A percentile compares a stretch with the other conserved stretches of the same genome.
phyloP scores from a whole-genome alignment of 2,888 invertebrate genomes.

The Luperina testacea region DNA sequence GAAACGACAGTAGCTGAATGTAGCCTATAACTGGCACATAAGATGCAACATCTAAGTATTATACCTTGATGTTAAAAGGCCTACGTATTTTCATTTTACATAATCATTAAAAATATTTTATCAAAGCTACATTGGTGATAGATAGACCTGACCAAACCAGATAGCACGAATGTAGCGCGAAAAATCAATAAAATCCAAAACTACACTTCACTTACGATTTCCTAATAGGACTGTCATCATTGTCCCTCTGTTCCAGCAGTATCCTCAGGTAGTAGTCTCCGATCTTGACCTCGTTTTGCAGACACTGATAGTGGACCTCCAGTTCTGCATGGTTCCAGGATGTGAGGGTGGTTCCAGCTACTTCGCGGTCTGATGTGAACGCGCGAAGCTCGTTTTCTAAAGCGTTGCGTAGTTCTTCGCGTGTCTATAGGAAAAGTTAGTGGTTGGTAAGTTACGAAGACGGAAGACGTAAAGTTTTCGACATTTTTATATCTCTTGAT shows the following conservation, averaged over 20 bases:
- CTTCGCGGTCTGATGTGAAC: constrained; percentile 96
- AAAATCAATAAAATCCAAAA: neutral
- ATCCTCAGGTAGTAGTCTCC: constrained; percentile 99
- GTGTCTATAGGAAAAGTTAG: constrained; percentile 90
- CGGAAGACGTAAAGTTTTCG: neutral
- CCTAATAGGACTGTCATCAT: constrained; percentile 95
- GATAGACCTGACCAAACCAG: neutral
- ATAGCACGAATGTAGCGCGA: neutral
- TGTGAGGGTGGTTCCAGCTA: constrained; percentile 95
- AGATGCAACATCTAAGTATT: neutral
- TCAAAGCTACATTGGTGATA: neutral
- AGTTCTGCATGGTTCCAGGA: constrained; percentile 99
- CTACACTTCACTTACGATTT: constrained; percentile 93
- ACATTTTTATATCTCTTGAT: neutral
- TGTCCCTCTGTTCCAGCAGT: constrained; percentile 97
- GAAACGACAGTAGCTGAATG: neutral
- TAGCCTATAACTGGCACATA: neutral
- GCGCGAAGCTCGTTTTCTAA: constrained; percentile 98
- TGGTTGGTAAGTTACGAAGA: neutral
- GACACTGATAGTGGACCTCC: constrained; percentile 97
- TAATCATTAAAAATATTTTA: neutral
- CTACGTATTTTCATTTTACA: neutral
- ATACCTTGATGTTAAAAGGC: neutral
- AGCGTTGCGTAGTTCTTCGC: constrained; percentile 97
- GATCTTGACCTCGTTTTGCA: constrained; percentile 99